Evolutionary conservation across 2,888 invertebrate genomes (phyloP), one percentile per base, ranked within the genome.

Genomic region (Brenthis hecate): DNA sequence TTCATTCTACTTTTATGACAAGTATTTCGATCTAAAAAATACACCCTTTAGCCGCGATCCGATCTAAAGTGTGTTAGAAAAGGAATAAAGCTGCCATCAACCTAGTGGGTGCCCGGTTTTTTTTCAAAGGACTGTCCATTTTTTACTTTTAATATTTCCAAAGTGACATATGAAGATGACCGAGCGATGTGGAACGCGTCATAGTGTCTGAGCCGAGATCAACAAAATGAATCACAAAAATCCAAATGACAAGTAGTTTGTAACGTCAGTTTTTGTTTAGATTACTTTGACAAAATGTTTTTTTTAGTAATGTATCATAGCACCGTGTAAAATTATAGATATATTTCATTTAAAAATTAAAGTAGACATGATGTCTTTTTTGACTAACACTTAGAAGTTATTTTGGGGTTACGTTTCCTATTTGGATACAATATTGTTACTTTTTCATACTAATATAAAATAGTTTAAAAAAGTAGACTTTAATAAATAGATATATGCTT

Each of bases 91-190:
- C 83, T 78, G 83, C 85, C 80, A 85, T 87, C 83, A 78, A 81
- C 84, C 81, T 84, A 78, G 87, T 88, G 88, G 90, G 88, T 87
- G 91, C 86, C 75, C 82, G 75, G 75, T 81, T 85, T 86, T 87
- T 23, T 86, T 86, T 77, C 74, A 75, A 74, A 72, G 72, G 65
- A 36, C 71, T 66, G 65, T 64, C 58, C 72, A 79, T 78, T 81
- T 82, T 85, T 84, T 84, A 81, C 81, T 84, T 87, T 84, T 83
- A 84, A 86, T 87, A 85, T 85, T 86, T 88, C 76, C 71, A 55
- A 84, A 85, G 86, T 92, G 92, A 92, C 92, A 91, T 85, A 88
- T 89, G 88, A 88, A 87, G 87, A 86, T 84, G 85, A 81, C 80
- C 81, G 81, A 76, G 77, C 76, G 77, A 76, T 74, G 74, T 77